A percentile compares a stretch with the other conserved stretches of the same genome.
These are phyloP conservation scores for Celastrina argiolus DNA, from an alignment of 2,888 invertebrate species.

Conservation along the genomic window DNA sequence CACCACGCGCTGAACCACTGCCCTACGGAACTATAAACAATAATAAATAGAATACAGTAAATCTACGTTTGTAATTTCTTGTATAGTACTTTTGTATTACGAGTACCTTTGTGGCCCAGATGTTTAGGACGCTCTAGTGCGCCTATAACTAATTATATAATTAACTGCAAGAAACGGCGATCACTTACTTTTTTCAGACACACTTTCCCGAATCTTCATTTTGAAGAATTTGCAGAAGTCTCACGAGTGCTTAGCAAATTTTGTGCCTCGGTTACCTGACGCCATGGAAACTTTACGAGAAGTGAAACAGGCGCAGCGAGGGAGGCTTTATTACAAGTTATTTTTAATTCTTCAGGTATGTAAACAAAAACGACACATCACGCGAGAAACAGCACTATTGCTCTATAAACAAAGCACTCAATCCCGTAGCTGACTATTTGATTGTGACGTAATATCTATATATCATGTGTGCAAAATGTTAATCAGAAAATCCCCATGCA, in stretches of 20 bases:
- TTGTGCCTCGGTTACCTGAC: background rate
- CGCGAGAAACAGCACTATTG: background rate
- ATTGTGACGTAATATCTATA: background rate
- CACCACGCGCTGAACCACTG: too few relatives aligned
- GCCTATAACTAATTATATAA: too few relatives aligned
- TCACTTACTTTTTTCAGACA: constrained; percentile 24
- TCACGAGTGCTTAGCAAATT: background rate
- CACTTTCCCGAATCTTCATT: constrained; percentile 23
- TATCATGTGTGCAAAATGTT: background rate
- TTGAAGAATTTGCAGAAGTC: background rate
- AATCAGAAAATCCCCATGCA: background rate
- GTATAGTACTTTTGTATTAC: too few relatives aligned
- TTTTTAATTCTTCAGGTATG: background rate
- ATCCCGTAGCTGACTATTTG: background rate
- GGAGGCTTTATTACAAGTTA: background rate
- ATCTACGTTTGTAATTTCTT: too few relatives aligned
- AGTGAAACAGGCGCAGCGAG: background rate
- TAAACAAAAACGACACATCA: background rate
- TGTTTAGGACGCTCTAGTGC: too few relatives aligned
- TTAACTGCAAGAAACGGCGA: too few relatives aligned
- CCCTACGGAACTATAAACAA: too few relatives aligned
- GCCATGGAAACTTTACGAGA: background rate
- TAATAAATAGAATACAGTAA: too few relatives aligned
- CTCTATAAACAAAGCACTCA: background rate
- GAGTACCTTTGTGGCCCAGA: too few relatives aligned